Percentiles rank a stretch among this genome's conserved stretches.
phyloP scores from a whole-genome alignment of 30 jellyfish, hydroid and myxozoan genomes.

The Morbakka virulenta region DNA sequence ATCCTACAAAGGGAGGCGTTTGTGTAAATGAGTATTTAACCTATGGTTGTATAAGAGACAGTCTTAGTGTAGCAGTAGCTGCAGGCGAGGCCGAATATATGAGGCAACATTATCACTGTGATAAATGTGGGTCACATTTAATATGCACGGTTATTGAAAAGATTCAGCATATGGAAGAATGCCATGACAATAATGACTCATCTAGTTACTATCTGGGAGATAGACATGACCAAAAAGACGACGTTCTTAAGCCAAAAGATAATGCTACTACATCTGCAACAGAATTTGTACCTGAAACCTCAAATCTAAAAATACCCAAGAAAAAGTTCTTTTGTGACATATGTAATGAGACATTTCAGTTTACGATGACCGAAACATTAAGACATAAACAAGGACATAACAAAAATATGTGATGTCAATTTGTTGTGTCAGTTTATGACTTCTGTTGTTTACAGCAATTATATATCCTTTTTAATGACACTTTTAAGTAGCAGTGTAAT shows the following conservation, averaged over 20 bases:
- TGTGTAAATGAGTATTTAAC: conserved; percentile 78
- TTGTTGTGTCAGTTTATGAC: background rate
- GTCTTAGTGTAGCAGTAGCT: conserved; percentile 79
- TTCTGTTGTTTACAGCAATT: background rate
- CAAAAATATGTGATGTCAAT: background rate
- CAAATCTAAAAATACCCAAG: no score
- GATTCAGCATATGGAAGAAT: conserved; percentile 68
- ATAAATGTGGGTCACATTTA: conserved; percentile 85
- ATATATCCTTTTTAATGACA: no score
- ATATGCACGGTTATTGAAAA: conserved; percentile 83
- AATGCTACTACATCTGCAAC: background rate
- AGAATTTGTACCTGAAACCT: no score
- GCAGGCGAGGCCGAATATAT: conserved; percentile 87
- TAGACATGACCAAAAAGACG: no score
- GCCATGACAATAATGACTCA: conserved; percentile 2
- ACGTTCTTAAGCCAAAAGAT: background rate
- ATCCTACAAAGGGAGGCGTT: conserved; percentile 91
- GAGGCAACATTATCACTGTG: conserved; percentile 88
- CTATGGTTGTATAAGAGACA: conserved; percentile 86
- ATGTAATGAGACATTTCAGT: conserved; percentile 45
- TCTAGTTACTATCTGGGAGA: no score
- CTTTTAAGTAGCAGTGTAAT: no score
- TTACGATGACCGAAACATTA: conserved; percentile 75
- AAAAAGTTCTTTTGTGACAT: conserved; percentile 49
- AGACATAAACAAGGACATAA: conserved; percentile 67